phyloP scores from a whole-genome alignment of 2,113 vertebrate species.

The Oncorhynchus clarkii region DNA sequence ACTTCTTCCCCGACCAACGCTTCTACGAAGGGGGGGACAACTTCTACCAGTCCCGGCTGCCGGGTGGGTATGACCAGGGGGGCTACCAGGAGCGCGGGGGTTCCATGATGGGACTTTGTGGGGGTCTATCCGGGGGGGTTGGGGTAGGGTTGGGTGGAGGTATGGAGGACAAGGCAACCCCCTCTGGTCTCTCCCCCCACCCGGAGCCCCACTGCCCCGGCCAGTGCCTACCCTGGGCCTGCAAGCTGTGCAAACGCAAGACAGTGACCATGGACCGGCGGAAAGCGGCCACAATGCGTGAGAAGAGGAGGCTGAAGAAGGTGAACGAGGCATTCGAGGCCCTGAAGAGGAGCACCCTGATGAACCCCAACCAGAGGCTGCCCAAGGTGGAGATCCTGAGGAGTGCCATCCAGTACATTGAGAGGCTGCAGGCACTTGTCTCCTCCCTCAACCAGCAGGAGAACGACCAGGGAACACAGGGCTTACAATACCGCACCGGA shows the following conservation, averaged over 20 bases:
- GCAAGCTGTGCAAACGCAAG: slow-evolving; percentile 94
- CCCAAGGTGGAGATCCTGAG: slow-evolving; percentile 98
- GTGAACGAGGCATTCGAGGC: slow-evolving; percentile 98
- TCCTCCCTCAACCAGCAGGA: slow-evolving; percentile 96
- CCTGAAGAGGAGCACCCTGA: slow-evolving; percentile 92
- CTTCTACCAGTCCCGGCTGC: slow-evolving; percentile 85
- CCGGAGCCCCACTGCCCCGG: slow-evolving; percentile 89
- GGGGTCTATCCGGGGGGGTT: slow-evolving; percentile 67
- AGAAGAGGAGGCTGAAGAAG: slow-evolving; percentile 94
- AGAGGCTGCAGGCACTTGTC: slow-evolving; percentile 92
- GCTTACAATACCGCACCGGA: slow-evolving; percentile 75
- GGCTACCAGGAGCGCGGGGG: slow-evolving; percentile 80
- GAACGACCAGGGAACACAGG: slow-evolving; percentile 81
- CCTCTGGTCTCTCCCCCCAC: slow-evolving; percentile 70
- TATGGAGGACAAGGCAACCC: slow-evolving; percentile 85
- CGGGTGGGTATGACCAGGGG: slow-evolving; percentile 77
- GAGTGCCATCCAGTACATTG: slow-evolving; percentile 97
- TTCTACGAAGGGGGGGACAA: slow-evolving; percentile 88
- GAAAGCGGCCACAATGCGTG: slow-evolving; percentile 88
- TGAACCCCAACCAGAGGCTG: slow-evolving; percentile 97
- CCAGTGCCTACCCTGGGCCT: slow-evolving; percentile 96
- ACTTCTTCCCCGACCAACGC: slow-evolving; percentile 93
- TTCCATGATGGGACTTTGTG: slow-evolving; percentile 81
- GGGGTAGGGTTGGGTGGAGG: slow-evolving; percentile 33
- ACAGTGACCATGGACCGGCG: slow-evolving; percentile 92